Percentiles rank a stretch among this genome's conserved stretches.
Evolutionary conservation across 2,113 vertebrate species (phyloP).

Genomic region (Coregonus clupeaformis): DNA sequence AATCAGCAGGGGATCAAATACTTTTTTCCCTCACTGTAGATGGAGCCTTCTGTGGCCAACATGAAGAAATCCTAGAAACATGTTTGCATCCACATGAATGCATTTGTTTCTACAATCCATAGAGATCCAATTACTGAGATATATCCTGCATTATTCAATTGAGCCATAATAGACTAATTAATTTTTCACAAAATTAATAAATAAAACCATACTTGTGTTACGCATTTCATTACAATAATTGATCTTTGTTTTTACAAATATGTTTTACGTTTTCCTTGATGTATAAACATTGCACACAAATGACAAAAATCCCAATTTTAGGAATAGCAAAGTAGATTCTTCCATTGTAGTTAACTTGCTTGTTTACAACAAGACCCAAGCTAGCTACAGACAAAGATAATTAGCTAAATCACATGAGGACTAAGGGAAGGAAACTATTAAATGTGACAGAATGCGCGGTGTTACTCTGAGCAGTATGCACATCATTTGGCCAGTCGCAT

Average conservation of each 20-base stretch:
- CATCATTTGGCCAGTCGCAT: constrained; percentile 69
- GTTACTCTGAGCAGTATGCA: constrained; percentile 61
- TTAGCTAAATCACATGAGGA: not conserved
- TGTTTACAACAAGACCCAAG: no score
- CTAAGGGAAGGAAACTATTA: not conserved
- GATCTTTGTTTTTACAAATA: constrained; percentile 70
- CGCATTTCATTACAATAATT: constrained; percentile 62
- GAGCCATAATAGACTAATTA: constrained; percentile 68
- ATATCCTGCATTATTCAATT: constrained; percentile 66
- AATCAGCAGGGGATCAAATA: no score
- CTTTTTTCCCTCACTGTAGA: no score
- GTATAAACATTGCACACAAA: not conserved
- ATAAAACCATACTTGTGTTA: constrained; percentile 48
- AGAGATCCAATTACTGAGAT: constrained; percentile 67
- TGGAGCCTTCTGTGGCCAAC: no score
- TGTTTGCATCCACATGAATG: constrained; percentile 71
- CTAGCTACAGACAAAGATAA: not conserved
- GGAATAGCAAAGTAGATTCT: constrained; percentile 30
- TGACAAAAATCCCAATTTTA: constrained; percentile 47
- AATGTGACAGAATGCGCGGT: constrained; percentile 53
- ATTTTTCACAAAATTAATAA: constrained; percentile 59
- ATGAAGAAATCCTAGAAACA: constrained; percentile 66
- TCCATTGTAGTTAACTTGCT: not conserved
- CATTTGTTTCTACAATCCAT: constrained; percentile 61
- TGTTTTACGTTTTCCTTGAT: constrained; percentile 23